These are phyloP conservation scores for Cetonia aurata DNA, from an alignment of 2,888 invertebrate species.

Conservation along the genomic window DNA sequence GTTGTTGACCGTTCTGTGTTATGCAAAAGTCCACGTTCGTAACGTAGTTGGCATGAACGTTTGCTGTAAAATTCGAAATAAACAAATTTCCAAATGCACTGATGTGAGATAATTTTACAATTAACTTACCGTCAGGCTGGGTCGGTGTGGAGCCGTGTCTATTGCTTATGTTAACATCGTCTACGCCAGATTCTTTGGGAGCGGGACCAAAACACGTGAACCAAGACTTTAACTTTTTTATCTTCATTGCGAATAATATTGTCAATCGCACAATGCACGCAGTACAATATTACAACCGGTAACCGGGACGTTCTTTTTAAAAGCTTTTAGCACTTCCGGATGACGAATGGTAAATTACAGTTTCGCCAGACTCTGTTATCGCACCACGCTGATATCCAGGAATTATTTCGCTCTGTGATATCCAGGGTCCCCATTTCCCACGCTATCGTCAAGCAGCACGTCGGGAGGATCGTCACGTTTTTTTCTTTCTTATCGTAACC, in stretches of 20 bases:
- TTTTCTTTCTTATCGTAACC: background rate
- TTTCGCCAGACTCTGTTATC: constrained; percentile 14
- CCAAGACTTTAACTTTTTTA: constrained; percentile 5
- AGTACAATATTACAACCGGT: background rate
- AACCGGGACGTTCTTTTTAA: constrained; percentile 16
- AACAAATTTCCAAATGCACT: too few relatives aligned
- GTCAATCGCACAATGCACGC: too few relatives aligned
- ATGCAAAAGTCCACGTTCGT: constrained; percentile 77
- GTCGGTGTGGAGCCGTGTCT: background rate
- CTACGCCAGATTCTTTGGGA: background rate
- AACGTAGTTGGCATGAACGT: constrained; percentile 73
- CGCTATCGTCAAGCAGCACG: background rate
- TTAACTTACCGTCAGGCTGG: constrained; percentile 10
- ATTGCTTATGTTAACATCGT: constrained; percentile 9
- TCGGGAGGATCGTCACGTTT: background rate
- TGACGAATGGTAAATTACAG: constrained; percentile 24
- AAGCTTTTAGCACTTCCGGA: constrained; percentile 9
- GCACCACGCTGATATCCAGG: background rate
- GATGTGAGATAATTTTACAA: too few relatives aligned
- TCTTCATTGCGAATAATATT: constrained; percentile 1
- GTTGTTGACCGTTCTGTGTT: constrained; percentile 77
- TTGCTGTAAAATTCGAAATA: constrained; percentile 51
- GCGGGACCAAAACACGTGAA: background rate
- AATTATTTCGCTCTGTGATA: constrained; percentile 11
- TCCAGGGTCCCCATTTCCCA: background rate